phyloP scores from a whole-genome alignment of 2,888 invertebrate species.

The Didymodactylos carnosus region DNA sequence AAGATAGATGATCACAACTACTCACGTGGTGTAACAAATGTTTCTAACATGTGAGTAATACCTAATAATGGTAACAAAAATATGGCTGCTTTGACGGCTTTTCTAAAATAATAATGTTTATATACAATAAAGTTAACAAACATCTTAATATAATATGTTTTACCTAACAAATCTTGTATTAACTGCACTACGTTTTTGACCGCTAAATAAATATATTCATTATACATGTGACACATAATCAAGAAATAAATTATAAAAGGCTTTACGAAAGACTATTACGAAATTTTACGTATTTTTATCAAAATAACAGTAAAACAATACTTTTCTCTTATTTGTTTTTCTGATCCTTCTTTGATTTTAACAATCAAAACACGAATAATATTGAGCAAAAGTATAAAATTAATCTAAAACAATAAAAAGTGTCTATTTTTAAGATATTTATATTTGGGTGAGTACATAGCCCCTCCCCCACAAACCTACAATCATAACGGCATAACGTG shows the following conservation, averaged over 20 bases:
- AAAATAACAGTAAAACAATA: not conserved
- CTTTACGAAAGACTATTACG: not conserved
- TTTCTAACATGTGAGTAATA: conserved; percentile 36
- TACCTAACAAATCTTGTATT: conserved; percentile 17
- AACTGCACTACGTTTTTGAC: not conserved
- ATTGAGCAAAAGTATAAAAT: conserved; percentile 36
- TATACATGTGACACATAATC: not conserved
- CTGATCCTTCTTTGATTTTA: not conserved
- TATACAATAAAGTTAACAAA: too few species aligned
- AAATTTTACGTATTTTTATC: not conserved
- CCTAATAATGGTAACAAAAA: conserved; percentile 37
- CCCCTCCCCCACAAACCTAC: not conserved
- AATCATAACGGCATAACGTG: conserved; percentile 1
- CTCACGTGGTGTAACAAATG: not conserved
- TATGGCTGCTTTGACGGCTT: conserved; percentile 38
- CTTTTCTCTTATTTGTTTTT: not conserved
- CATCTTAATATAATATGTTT: not conserved
- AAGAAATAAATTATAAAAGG: too few species aligned
- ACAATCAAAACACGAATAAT: conserved; percentile 37
- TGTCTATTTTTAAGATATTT: not conserved
- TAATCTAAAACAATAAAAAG: conserved; percentile 26
- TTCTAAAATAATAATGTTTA: conserved; percentile 33
- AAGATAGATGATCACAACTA: not conserved
- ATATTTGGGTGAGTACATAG: too few species aligned
- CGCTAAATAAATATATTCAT: not conserved